Evolutionary conservation across 2,888 invertebrate genomes (phyloP), one percentile per base, ranked within the genome.

Genomic region (Drosophila prostipennis): DNA sequence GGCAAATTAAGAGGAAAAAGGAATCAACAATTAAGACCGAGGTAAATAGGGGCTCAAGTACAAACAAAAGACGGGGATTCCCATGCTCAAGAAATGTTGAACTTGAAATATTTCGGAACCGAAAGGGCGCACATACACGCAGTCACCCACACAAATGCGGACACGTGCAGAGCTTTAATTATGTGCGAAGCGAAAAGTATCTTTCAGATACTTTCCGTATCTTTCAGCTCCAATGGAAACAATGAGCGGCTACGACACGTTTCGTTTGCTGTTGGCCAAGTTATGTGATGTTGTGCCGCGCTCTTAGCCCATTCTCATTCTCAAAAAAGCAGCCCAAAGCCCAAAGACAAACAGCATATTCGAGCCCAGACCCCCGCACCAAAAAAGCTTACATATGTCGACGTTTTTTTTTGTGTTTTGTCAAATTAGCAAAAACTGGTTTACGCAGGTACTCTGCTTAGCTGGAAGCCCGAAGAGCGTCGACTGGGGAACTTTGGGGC

Each of bases 391-490:
- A 56, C 53, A 60, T 52, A 49, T 53, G 42, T 59, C 49, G 55
- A 36, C 52, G 39, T 26, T 59, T 65, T 67, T 19, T 46, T 77
- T 46, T 64, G 56, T 53, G 51, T 72, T 72, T 80, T 76, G 87
- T 76, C 74, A 87, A 84, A 81, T 87, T 76, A 76, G 74, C 81
- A 72, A 80, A 54, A 87, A 81, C 81, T 85, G 76, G 81, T 81
- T 81, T 78, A 63, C 75, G 56, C 54, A 72, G 71, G 57, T 61
- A 67, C 68, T 42, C 57, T 58, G 55, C 39, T 43, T 43, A 29
- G 63, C 43, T 46, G 55, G 51, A 60, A 65, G 64, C 63, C 70
- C 43, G 40, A 40, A n/a, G 52, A 43, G 39, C 49, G 34, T 16
- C 37, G 42, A 26, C 19, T 42, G 54, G 52, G 26, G 7, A 61